phyloP scores from a whole-genome alignment of 2,888 invertebrate genomes.

The Archips crataeganus region DNA sequence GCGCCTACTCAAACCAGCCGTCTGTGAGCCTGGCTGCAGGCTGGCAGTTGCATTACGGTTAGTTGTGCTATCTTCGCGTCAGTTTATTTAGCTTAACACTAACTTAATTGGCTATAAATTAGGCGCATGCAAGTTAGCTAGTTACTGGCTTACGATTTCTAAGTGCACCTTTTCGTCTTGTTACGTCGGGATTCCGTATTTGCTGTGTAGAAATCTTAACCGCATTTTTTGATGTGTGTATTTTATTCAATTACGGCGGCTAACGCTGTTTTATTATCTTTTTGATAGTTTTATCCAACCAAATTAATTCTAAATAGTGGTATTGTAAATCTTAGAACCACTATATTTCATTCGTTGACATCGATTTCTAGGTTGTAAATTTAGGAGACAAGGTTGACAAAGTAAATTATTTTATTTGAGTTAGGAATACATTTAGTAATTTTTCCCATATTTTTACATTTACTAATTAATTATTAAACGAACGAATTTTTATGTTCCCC shows the following conservation, averaged over 20 bases:
- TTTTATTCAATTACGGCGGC: background rate
- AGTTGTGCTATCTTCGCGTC: conserved; percentile 75
- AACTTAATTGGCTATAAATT: conserved; percentile 84
- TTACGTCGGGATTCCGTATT: conserved; percentile 63
- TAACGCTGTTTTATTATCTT: conserved; percentile 9
- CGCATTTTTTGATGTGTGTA: conserved; percentile 13
- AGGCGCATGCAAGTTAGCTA: conserved; percentile 72
- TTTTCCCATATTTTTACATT: background rate
- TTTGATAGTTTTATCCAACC: conserved; percentile 5
- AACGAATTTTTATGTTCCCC: background rate
- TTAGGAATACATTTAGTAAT: background rate
- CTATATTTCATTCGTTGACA: background rate
- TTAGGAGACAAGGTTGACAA: background rate
- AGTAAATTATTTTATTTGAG: background rate
- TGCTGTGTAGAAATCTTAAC: conserved; percentile 32
- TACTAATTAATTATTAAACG: background rate
- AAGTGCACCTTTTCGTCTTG: conserved; percentile 63
- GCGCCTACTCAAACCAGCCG: conserved; percentile 61
- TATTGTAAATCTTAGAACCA: background rate
- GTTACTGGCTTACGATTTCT: conserved; percentile 63
- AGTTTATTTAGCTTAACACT: conserved; percentile 81
- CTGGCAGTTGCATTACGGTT: conserved; percentile 69
- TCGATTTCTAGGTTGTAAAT: conserved; percentile 7
- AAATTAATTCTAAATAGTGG: conserved; percentile 4
- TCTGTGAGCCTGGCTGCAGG: conserved; percentile 53